Evolutionary conservation across 2,113 vertebrate species (phyloP).

Genomic region (Ailurus styani): DNA sequence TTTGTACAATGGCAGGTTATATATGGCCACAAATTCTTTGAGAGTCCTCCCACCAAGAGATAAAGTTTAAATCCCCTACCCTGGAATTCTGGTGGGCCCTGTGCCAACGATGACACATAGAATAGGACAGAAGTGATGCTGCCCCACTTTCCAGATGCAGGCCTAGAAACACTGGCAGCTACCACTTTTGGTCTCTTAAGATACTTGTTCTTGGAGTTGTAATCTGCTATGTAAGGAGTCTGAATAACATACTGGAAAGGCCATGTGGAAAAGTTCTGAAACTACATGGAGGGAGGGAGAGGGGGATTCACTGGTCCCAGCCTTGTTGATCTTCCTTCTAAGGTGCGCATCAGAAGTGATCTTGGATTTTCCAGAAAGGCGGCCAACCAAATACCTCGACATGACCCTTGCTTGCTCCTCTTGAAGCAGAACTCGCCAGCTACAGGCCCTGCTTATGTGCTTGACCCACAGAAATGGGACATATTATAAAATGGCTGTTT

Average conservation of each 20-base stretch:
- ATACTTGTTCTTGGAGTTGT: not conserved
- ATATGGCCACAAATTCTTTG: not conserved
- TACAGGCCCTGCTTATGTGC: rapidly evolving
- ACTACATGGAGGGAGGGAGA: not conserved
- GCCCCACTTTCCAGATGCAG: not conserved
- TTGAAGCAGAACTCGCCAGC: not conserved
- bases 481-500: not conserved
- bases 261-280: rapidly evolving
- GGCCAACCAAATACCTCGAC: not conserved
- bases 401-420: not conserved
- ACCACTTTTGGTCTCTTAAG: not conserved
- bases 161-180: not conserved
- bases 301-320: not conserved
- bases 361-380: not conserved
- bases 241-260: not conserved
- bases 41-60: not conserved
- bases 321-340: too few species aligned
- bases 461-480: not conserved
- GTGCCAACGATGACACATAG: not conserved
- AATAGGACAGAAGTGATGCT: not conserved
- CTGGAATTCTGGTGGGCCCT: not conserved
- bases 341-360: not conserved
- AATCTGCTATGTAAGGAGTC: not conserved
- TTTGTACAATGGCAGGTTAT: not conserved
- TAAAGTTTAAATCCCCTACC: not conserved